Percentiles rank a stretch among this genome's conserved stretches.
Conservation (phyloP, 2,888 invertebrate genomes). For the Calameuta idolon region DNA sequence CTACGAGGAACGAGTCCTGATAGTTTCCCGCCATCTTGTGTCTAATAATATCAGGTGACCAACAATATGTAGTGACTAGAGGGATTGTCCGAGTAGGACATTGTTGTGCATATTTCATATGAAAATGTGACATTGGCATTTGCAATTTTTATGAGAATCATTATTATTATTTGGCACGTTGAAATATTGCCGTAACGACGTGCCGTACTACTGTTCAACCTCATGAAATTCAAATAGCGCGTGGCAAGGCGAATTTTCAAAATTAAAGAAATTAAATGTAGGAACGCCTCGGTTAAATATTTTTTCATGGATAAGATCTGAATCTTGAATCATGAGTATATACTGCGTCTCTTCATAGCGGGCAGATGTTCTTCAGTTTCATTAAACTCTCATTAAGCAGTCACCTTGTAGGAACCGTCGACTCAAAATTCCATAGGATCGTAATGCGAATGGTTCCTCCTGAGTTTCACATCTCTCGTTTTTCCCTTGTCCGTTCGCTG, state of each 20-base stretch:
- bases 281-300: background rate
- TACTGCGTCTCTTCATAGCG: background rate
- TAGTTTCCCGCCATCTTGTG: background rate
- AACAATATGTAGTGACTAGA: background rate
- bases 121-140: background rate
- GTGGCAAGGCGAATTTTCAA: background rate
- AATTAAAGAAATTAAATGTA: background rate
- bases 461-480: background rate
- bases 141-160: background rate
- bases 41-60: background rate
- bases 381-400: conserved; percentile 59
- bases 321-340: background rate
- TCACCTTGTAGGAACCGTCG: conserved; percentile 21
- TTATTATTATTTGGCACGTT: background rate
- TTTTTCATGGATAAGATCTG: background rate
- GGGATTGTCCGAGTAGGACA: background rate
- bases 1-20: background rate
- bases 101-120: background rate
- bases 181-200: background rate
- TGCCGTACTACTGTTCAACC: background rate
- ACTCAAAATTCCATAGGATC: background rate
- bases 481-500: background rate
- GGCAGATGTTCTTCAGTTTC: conserved; percentile 53
- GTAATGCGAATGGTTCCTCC: background rate
- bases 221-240: background rate